These are phyloP conservation scores for Drosophila formosana DNA, from an alignment of 2,888 invertebrate genomes.

Conservation along the genomic window DNA sequence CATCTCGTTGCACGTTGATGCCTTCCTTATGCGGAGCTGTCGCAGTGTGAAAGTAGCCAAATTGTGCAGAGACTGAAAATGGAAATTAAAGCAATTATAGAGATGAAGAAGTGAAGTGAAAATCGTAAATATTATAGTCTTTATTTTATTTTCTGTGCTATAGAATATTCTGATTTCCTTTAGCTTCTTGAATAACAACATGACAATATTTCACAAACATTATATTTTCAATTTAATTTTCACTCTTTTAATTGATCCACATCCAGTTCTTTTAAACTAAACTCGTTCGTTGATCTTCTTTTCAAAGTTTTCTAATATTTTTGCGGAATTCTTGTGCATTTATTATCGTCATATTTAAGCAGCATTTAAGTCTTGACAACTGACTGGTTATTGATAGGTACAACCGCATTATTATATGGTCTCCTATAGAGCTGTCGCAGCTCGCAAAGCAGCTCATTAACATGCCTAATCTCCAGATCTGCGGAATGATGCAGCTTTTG, in stretches of 20 bases:
- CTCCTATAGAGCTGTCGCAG: background rate
- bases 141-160: too few species aligned
- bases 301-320: background rate
- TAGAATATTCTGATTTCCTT: too few species aligned
- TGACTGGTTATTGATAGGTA: constrained; percentile 21
- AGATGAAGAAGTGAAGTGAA: background rate
- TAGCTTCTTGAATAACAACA: too few species aligned
- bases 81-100: background rate
- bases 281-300: too few species aligned
- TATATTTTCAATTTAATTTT: too few species aligned
- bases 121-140: too few species aligned
- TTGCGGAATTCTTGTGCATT: background rate
- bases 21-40: constrained; percentile 4
- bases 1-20: constrained; percentile 1
- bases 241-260: too few species aligned
- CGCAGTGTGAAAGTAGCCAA: background rate
- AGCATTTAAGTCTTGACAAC: constrained; percentile 3
- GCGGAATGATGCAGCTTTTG: constrained; percentile 31
- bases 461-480: constrained; percentile 40
- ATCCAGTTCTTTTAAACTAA: too few species aligned
- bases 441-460: constrained; percentile 34
- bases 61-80: background rate
- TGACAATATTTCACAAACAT: too few species aligned
- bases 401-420: background rate
- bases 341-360: too few species aligned